A percentile compares a stretch with the other conserved stretches of the same genome.
phyloP scores from a whole-genome alignment of 2,888 invertebrate genomes.

The Mantis religiosa region DNA sequence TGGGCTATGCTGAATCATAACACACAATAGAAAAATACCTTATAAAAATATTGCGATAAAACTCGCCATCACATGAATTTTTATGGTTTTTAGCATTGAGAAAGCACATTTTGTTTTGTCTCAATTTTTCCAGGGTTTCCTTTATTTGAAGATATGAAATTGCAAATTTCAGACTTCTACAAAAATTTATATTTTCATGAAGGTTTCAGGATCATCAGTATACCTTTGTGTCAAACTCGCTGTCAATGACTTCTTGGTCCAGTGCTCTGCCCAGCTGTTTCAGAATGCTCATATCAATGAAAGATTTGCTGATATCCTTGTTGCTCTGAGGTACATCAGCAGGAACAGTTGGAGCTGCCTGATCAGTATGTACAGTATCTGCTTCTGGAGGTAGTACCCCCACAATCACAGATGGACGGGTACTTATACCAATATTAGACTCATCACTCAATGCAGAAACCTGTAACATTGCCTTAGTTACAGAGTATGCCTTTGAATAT shows the following conservation, averaged over 20 bases:
- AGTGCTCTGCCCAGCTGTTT: slow-evolving; percentile 63
- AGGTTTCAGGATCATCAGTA: too few species aligned
- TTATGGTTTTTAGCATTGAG: too few species aligned
- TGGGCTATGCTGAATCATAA: too few species aligned
- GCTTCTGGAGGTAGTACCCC: background rate
- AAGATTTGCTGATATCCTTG: slow-evolving; percentile 45
- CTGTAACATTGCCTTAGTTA: slow-evolving; percentile 36
- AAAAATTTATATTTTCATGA: too few species aligned
- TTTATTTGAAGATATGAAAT: too few species aligned
- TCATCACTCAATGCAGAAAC: slow-evolving; percentile 60
- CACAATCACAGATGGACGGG: slow-evolving; percentile 36
- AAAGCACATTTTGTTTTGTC: too few species aligned
- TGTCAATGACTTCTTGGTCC: slow-evolving; percentile 63
- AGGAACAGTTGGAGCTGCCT: background rate
- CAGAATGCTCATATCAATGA: slow-evolving; percentile 58
- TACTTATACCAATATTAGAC: slow-evolving; percentile 60
- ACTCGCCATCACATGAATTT: too few species aligned
- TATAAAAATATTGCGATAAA: too few species aligned
- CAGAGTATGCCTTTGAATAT: background rate
- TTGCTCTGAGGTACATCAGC: background rate
- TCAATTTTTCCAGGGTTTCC: too few species aligned
- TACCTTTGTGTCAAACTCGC: slow-evolving; percentile 62
- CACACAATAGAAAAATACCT: too few species aligned
- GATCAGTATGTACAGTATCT: background rate
- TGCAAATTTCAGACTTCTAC: too few species aligned